These are phyloP conservation scores for Pionites leucogaster DNA, from an alignment of 2,113 vertebrate genomes.

Conservation along the genomic window DNA sequence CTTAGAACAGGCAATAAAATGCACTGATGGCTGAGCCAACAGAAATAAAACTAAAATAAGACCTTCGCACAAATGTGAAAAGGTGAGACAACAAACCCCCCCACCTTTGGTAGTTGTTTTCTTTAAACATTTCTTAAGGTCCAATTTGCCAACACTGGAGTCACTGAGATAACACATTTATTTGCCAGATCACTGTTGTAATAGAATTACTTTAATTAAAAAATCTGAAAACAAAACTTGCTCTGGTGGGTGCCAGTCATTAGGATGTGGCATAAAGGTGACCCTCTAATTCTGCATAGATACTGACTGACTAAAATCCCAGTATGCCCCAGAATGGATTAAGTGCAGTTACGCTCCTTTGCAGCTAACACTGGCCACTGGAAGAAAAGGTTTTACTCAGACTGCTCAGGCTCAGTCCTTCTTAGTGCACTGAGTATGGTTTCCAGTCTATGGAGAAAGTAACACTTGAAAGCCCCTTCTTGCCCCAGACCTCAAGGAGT, in stretches of 20 bases:
- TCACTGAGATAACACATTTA: neutral
- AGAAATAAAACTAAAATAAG: conserved; percentile 49
- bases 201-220: neutral
- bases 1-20: conserved; percentile 41
- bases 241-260: neutral
- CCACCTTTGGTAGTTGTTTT: neutral
- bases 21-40: conserved; percentile 11
- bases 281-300: neutral
- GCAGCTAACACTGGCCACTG: neutral
- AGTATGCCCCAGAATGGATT: neutral
- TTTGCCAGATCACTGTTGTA: neutral
- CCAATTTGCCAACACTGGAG: neutral
- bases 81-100: neutral
- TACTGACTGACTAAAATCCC: neutral
- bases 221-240: neutral
- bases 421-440: neutral
- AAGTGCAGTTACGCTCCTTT: neutral
- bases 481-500: neutral
- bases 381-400: neutral
- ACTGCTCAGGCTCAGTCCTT: neutral
- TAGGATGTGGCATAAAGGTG: fast-evolving
- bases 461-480: neutral
- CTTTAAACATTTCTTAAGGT: neutral
- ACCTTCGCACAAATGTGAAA: neutral
- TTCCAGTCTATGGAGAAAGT: neutral